Evolutionary conservation across 2,113 vertebrate genomes (phyloP), one percentile per base, ranked within the genome.

Genomic region (Ctenomys sociabilis): DNA sequence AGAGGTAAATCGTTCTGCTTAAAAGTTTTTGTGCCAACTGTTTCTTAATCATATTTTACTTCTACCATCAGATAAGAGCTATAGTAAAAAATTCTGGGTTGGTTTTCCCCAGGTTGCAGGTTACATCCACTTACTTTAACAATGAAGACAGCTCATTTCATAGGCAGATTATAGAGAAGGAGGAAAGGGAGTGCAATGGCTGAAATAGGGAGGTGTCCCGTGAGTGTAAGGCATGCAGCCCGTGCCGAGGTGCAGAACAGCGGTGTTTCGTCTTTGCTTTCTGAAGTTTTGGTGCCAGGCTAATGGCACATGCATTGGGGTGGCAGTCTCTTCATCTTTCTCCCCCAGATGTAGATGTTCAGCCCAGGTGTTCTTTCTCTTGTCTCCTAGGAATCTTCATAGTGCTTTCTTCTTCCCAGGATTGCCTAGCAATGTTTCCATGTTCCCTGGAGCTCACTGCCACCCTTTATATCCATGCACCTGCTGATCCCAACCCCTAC

Each of bases 1-100:
- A 77, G 92, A 96, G 35, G 37, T 40, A 95, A 96, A 75, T 54
- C 13, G 32, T 95, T 75, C 85, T 94, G 16, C 94, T 95, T n/a
- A n/a, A 93, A 61, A 96, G 96, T 90, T 80, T 96, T 72, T 88
- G 64, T 24, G 2, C 85, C 97, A 85, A 61, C 97, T 97, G 81
- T 89, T 97, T 95, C 96, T 92, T 54, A 90, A 43, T 57, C 49
- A 84, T 37, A n/a, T 73, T 95, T 93, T 86, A 87, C 85, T 95
- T 78, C 54, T 49, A 40, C 49, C 66, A 72, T 92, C 82, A 73
- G 28, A 24, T n/a, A 90, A n/a, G 26, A 49, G 7, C 75, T 92
- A 52, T 83, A 85, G 59, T 94, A 85, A 91, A 8, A 49, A 70
- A 70, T 57, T 7, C 85, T 88, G 28, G 24, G 7, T 28, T 30